Evolutionary conservation across 1,140 invertebrate species (phyloP).

Genomic region (Matsumurasca onukii): DNA sequence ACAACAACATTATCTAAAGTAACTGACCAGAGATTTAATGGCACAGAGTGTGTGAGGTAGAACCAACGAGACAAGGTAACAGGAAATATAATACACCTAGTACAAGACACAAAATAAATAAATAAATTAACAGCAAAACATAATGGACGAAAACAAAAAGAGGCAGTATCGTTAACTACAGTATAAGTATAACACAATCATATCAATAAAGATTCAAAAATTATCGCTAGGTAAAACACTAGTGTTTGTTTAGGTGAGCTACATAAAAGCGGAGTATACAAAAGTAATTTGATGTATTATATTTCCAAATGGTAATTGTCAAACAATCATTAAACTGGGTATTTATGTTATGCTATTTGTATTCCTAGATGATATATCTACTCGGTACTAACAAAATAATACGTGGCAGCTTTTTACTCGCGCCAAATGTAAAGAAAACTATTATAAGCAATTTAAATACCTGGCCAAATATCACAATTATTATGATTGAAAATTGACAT

Average conservation of each 20-base stretch:
- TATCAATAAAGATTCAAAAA: not conserved
- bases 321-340: not conserved
- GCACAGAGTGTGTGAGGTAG: conserved; percentile 10
- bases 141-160: not conserved
- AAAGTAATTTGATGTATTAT: conserved; percentile 15
- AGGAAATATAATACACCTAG: conserved; percentile 25
- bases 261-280: not conserved
- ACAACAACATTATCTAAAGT: not conserved
- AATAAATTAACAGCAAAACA: conserved; percentile 4
- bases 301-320: not conserved
- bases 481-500: not conserved
- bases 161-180: not conserved
- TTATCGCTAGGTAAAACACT: too few species aligned
- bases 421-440: not conserved
- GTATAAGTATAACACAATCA: not conserved
- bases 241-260: too few species aligned
- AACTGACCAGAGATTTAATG: conserved; percentile 21
- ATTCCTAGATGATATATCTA: not conserved
- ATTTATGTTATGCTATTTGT: not conserved
- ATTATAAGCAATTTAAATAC: not conserved
- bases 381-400: not conserved
- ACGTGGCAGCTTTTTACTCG: not conserved
- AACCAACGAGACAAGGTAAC: too few species aligned
- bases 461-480: not conserved
- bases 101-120: not conserved